Conservation (phyloP, 2,888 invertebrate genomes). For the Craniophora ligustri region DNA sequence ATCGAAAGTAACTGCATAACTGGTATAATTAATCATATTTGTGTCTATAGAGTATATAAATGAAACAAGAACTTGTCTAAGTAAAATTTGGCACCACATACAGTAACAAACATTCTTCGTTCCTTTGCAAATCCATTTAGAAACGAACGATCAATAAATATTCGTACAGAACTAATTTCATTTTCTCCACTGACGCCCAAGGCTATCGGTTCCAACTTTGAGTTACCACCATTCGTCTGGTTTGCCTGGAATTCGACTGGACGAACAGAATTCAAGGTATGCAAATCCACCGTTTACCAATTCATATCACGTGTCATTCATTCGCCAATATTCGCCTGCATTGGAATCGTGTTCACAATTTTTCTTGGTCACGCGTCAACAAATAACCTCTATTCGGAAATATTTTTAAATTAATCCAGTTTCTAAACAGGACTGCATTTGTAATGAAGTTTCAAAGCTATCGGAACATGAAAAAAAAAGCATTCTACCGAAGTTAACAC, state of each 20-base stretch:
- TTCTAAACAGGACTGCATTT: neutral
- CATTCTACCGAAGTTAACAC: constrained; percentile 20
- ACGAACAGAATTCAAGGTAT: constrained; percentile 41
- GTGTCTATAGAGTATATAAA: too few relatives aligned
- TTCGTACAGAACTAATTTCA: constrained; percentile 22
- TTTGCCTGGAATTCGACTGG: constrained; percentile 16
- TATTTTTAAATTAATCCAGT: neutral
- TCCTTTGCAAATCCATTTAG: too few relatives aligned
- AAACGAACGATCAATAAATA: constrained; percentile 8
- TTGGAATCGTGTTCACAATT: constrained; percentile 32
- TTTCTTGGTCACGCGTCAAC: constrained; percentile 17
- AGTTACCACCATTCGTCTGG: constrained; percentile 30
- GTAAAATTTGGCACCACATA: too few relatives aligned
- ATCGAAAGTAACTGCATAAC: too few relatives aligned
- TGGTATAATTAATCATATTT: too few relatives aligned
- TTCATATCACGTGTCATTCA: constrained; percentile 39
- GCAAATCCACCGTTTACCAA: constrained; percentile 48
- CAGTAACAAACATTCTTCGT: too few relatives aligned
- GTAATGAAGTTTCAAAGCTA: constrained; percentile 1
- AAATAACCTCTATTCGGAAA: neutral
- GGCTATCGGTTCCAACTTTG: constrained; percentile 26
- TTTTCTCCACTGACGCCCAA: constrained; percentile 19
- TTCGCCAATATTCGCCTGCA: constrained; percentile 41
- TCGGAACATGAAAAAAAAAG: constrained; percentile 16
- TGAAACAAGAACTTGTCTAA: too few relatives aligned